Conservation (phyloP, 2,113 vertebrate genomes). For the Asarcornis scutulata region DNA sequence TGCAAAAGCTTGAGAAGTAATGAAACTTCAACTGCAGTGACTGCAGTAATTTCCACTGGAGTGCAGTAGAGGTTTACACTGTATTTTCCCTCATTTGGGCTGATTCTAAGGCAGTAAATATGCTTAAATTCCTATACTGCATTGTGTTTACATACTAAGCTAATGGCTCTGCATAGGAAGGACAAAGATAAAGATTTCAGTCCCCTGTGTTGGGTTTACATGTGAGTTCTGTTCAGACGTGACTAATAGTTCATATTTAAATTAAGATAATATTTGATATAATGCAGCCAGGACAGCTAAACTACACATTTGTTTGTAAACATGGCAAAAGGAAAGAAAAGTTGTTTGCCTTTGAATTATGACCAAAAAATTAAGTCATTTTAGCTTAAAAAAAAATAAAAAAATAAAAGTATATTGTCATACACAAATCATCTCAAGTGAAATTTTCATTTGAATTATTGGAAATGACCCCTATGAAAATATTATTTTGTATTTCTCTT, state of each 20-base stretch:
- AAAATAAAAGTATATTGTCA: neutral
- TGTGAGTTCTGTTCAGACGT: neutral
- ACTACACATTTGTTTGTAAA: neutral
- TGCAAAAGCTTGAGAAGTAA: neutral
- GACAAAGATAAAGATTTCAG: neutral
- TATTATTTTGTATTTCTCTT: neutral
- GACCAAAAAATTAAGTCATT: neutral
- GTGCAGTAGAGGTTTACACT: constrained; percentile 29
- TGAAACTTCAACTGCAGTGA: neutral
- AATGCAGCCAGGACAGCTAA: neutral
- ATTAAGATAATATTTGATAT: neutral
- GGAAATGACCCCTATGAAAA: neutral
- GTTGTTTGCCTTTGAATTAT: neutral
- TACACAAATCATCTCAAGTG: neutral
- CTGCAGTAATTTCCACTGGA: constrained; percentile 26
- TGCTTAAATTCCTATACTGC: neutral
- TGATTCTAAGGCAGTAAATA: neutral
- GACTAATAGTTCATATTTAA: neutral
- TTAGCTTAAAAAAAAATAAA: neutral
- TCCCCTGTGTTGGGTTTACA: neutral
- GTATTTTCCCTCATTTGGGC: neutral
- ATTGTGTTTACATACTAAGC: neutral
- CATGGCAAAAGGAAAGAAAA: neutral
- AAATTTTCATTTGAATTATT: neutral
- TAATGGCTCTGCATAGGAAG: neutral